Percentiles rank a stretch among this genome's conserved stretches.
Evolutionary conservation across 2,797 vertebrate genomes (phyloP).

Genomic region (Scolopax rusticola): DNA sequence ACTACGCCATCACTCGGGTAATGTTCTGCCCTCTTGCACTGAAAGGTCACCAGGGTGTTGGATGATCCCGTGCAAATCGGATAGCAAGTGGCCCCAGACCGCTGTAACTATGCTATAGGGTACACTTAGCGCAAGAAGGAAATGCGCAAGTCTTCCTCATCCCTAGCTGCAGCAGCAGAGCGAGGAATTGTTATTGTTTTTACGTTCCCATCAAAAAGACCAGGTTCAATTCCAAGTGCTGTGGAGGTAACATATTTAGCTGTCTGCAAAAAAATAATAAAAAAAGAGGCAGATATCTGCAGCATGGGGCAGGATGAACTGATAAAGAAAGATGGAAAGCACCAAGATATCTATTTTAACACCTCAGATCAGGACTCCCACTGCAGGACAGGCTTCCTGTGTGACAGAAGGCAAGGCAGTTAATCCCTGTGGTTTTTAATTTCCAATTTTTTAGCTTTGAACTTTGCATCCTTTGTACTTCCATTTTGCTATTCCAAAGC

Average conservation of each 20-base stretch:
- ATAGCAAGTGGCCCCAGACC: not conserved
- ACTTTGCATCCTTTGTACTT: not conserved
- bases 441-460: slow-evolving; percentile 20
- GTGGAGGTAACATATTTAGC: not conserved
- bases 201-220: not conserved
- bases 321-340: not conserved
- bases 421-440: slow-evolving; percentile 14
- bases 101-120: not conserved
- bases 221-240: not conserved
- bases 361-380: not conserved
- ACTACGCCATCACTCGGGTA: not conserved
- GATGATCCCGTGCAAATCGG: not conserved
- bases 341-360: not conserved
- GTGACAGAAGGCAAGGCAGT: not conserved
- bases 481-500: not conserved
- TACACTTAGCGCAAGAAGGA: not conserved
- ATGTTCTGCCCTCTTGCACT: not conserved
- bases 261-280: not conserved
- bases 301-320: not conserved
- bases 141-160: not conserved
- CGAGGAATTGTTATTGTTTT: not conserved
- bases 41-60: not conserved
- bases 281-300: not conserved
- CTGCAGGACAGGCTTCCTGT: not conserved
- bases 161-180: not conserved